Evolutionary conservation across 2,113 vertebrate species (phyloP).

Genomic region (Motacilla tschutschensis): DNA sequence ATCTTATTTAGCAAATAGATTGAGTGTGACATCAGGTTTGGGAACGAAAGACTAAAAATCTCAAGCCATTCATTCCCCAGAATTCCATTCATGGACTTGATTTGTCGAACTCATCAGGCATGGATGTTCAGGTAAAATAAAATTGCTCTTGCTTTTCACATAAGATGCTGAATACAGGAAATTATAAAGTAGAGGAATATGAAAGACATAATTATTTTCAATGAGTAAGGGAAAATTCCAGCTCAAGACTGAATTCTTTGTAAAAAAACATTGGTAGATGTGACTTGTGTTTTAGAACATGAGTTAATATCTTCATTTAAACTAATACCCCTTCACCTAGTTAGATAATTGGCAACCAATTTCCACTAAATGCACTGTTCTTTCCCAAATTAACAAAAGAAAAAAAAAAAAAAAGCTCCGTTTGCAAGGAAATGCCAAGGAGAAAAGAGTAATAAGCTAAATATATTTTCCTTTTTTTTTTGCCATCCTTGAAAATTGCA

Average conservation of each 20-base stretch:
- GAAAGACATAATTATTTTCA: neutral
- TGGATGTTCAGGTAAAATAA: neutral
- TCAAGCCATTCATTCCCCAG: neutral
- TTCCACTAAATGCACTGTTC: neutral
- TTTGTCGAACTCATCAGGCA: neutral
- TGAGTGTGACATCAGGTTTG: neutral
- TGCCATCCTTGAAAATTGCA: neutral
- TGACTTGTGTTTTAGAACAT: neutral
- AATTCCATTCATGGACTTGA: neutral
- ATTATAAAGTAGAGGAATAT: neutral
- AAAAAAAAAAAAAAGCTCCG: fast-evolving
- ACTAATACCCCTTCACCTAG: neutral
- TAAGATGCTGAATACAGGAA: neutral
- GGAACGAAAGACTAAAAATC: neutral
- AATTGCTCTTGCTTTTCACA: neutral
- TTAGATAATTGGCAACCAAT: neutral
- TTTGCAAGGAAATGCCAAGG: neutral
- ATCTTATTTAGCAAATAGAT: neutral
- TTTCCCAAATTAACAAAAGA: neutral
- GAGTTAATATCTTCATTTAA: neutral
- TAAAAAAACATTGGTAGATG: neutral
- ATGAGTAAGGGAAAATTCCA: neutral
- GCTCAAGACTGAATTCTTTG: neutral
- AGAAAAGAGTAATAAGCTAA: neutral
- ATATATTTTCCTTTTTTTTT: neutral